Conservation (phyloP, 1,140 invertebrate genomes). For the Sycophila sp. region DNA sequence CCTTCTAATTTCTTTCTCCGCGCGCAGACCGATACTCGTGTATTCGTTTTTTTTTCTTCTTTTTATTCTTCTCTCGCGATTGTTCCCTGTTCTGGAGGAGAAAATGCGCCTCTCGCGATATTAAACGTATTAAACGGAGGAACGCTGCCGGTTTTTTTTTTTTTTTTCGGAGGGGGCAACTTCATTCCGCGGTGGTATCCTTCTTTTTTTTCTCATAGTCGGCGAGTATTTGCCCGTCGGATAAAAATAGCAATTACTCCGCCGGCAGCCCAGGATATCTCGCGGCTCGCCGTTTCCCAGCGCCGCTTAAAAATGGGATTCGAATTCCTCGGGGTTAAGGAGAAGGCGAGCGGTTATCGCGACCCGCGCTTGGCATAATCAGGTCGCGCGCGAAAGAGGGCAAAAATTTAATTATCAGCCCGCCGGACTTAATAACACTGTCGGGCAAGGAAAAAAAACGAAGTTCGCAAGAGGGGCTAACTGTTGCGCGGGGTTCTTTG, state of each 20-base stretch:
- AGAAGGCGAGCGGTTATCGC: not conserved
- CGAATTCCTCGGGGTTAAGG: not conserved
- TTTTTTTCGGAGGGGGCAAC: too few relatives aligned
- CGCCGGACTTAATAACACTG: not conserved
- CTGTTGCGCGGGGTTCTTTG: not conserved
- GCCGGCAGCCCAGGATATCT: not conserved
- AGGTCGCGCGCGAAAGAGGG: not conserved
- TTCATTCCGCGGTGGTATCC: too few relatives aligned
- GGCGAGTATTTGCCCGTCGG: not conserved
- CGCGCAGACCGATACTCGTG: not conserved
- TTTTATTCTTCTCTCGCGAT: not conserved
- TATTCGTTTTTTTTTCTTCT: slow-evolving; percentile 6
- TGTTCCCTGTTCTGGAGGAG: not conserved
- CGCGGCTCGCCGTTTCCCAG: not conserved
- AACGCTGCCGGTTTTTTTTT: not conserved
- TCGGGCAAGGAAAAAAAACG: not conserved
- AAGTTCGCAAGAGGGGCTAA: not conserved
- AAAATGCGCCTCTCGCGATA: not conserved
- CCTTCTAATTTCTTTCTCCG: not conserved
- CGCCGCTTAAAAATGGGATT: not conserved
- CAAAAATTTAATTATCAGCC: slow-evolving; percentile 19
- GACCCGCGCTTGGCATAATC: not conserved
- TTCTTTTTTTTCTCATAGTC: not conserved
- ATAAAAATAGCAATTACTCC: slow-evolving; percentile 29
- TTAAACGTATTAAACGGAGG: not conserved